A percentile compares a stretch with the other conserved stretches of the same genome.
Conservation (phyloP, 2,888 invertebrate species). For the Torymus texanus region DNA sequence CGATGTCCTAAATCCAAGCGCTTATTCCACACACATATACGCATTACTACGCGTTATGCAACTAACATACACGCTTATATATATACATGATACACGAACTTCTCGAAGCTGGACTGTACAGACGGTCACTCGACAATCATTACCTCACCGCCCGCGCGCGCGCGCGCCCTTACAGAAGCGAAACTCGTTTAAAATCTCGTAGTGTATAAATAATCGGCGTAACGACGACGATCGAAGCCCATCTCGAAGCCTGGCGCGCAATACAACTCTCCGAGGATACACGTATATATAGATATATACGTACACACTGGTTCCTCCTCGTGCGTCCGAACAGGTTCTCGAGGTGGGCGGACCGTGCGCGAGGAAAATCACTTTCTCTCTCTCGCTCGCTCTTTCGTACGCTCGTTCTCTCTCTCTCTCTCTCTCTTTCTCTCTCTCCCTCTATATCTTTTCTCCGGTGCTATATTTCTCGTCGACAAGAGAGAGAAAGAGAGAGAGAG, state of each 20-base stretch:
- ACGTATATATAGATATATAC: background rate
- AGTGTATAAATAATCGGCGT: constrained; percentile 23
- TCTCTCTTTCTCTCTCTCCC: constrained; percentile 18
- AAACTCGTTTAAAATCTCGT: constrained; percentile 30
- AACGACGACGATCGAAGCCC: constrained; percentile 18
- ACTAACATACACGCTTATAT: background rate
- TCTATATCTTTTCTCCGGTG: constrained; percentile 9
- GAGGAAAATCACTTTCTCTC: constrained; percentile 43
- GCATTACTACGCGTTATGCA: background rate
- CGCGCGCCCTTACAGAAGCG: constrained; percentile 26
- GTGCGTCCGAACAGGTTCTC: constrained; percentile 21
- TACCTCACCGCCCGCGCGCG: constrained; percentile 21
- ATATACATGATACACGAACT: too few species aligned
- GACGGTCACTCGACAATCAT: constrained; percentile 25
- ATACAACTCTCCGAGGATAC: background rate
- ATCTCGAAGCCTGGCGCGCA: background rate
- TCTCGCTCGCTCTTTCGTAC: constrained; percentile 24
- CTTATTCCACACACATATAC: background rate
- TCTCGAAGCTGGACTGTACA: background rate
- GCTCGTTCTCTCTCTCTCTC: constrained; percentile 29
- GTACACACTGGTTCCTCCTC: too few species aligned
- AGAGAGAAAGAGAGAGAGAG: constrained; percentile 26
- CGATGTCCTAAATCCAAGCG: background rate
- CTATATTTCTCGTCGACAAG: too few species aligned
- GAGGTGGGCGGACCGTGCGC: constrained; percentile 25